phyloP scores from a whole-genome alignment of 1,140 invertebrate species.

The Saccostrea echinata region DNA sequence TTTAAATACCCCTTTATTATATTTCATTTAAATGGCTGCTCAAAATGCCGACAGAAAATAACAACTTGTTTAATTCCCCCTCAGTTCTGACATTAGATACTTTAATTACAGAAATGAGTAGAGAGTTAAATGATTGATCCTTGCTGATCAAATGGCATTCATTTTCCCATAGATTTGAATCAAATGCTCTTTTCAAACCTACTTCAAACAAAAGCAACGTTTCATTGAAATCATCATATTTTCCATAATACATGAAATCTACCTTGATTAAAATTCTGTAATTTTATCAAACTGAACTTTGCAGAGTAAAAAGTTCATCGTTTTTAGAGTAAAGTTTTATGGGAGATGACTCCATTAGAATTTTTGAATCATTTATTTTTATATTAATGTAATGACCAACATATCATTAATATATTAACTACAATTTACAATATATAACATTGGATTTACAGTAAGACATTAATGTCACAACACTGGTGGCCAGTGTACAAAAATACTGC shows the following conservation, averaged over 20 bases:
- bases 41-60: neutral
- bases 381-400: neutral
- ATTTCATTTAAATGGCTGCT: neutral
- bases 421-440: slow-evolving; percentile 36
- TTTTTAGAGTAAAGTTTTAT: too few relatives aligned
- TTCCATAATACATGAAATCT: too few relatives aligned
- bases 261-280: too few relatives aligned
- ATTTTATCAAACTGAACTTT: too few relatives aligned
- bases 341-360: neutral
- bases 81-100: neutral
- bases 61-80: neutral
- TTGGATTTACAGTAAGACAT: slow-evolving; percentile 16
- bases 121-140: neutral
- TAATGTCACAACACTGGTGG: slow-evolving; percentile 15
- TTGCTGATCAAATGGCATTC: neutral
- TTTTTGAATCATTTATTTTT: slow-evolving; percentile 23
- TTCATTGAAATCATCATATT: too few relatives aligned
- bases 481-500: neutral
- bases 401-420: slow-evolving; percentile 36
- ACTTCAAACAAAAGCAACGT: too few relatives aligned
- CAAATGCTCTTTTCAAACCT: neutral
- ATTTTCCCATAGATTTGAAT: neutral
- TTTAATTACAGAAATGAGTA: neutral
- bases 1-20: slow-evolving; percentile 8
- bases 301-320: too few relatives aligned